Evolutionary conservation across 1,140 invertebrate genomes (phyloP), one percentile per base, ranked within the genome.

Genomic region (Zaprionus tsacasi): DNA sequence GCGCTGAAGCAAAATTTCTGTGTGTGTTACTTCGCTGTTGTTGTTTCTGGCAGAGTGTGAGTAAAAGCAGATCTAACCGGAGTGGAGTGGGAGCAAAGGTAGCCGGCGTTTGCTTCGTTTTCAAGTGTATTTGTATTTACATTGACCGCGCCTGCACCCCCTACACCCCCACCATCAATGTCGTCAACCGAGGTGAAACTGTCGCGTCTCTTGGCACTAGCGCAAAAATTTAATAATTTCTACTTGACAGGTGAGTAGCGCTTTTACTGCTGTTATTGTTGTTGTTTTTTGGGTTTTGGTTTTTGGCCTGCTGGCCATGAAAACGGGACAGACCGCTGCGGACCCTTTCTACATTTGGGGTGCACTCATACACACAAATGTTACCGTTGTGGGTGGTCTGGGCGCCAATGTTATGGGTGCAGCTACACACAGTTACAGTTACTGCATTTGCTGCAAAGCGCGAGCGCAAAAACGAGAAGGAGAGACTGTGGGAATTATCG

Each of bases 191-290:
- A 94, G 85, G 85, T 82, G 79, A 94, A 94, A 92, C 94, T 95
- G 93, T 95, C 95, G 92, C 94, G 94, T 86, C 93, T 96, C 91
- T 93, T 96, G 79, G 95, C 95, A 93, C 94, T 97, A 86, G 96
- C 96, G 52, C 95, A 96, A 92, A 96, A 96, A 93, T 97, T 97
- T 92, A 97, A 97, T 93, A 96, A 96, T 94, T 97, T 97, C 93
- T 97, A 97, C 93, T 93, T 97, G 93, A 95, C 95, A 94, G 96
- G 96, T 96, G 93, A 94, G 93, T 92, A 68, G 67, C 63, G 21
- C 54, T 50, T 50, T 33, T 15, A 30, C 36, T 63, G 5, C 3
- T 6, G 27, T 30, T 8, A 17, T 68, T 45, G 6, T 52, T 65
- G 12, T 55, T 66, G 8, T 45, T 33, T 33, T 75, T 30, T 55